These are phyloP conservation scores for Azemiops feae DNA, from an alignment of 2,113 vertebrate genomes.

Conservation along the genomic window DNA sequence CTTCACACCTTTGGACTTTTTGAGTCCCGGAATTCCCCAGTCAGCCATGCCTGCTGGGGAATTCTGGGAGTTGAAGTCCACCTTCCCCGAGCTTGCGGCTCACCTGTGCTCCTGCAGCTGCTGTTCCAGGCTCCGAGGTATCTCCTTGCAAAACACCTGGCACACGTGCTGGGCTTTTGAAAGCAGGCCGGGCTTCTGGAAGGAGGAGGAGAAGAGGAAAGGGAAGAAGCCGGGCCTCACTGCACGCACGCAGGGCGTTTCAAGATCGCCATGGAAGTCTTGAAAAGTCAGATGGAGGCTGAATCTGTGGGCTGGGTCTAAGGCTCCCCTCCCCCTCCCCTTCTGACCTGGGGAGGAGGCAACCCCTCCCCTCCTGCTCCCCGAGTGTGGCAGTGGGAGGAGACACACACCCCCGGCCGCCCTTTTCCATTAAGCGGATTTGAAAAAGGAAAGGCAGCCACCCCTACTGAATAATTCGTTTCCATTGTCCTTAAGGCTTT, in stretches of 20 bases:
- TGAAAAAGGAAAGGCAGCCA: background rate
- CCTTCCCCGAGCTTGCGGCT: background rate
- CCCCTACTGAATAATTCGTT: background rate
- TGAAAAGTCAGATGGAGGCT: background rate
- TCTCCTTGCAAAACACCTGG: conserved; percentile 91
- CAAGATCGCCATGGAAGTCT: too few relatives aligned
- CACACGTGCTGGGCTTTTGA: conserved; percentile 87
- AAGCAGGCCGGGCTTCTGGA: conserved; percentile 68
- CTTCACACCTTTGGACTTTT: too few relatives aligned
- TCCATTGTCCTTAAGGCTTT: rapidly evolving
- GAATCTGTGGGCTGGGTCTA: background rate
- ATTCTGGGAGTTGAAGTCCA: background rate
- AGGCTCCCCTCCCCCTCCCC: background rate
- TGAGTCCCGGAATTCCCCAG: too few relatives aligned
- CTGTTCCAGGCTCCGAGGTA: conserved; percentile 92
- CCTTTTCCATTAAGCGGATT: background rate
- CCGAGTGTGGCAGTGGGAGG: background rate
- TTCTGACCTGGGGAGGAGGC: background rate
- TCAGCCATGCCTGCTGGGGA: too few relatives aligned
- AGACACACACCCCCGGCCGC: background rate
- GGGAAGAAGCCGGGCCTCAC: background rate
- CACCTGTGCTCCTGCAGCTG: conserved; percentile 98
- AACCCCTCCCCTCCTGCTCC: too few relatives aligned
- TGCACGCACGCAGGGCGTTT: rapidly evolving
- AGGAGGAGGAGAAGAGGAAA: conserved; percentile 11